Base-by-base conservation (phyloP, 2,888 invertebrate species). In the Sphinx pinastri region DNA sequence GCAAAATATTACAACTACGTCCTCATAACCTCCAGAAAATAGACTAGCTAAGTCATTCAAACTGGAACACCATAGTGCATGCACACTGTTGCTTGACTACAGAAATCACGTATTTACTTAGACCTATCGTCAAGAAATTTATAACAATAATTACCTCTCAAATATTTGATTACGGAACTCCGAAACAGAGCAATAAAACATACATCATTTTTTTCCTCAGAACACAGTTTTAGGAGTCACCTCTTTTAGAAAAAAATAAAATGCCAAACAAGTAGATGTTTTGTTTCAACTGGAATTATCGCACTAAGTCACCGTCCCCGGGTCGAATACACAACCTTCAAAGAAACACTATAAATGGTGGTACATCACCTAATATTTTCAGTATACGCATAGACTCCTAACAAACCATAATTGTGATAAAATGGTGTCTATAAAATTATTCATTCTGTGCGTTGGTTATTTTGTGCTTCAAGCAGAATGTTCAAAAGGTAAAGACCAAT, bases 301-400 rank as follows among this genome's bases (percentile, higher is more conserved):
- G 16, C 0, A 8, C 14, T n/a, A 55, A 25, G 31, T 58, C 13
- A 25, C 13, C 14, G 2, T 3, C 14, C 49, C 13, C 12, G 19
- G 19, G 63, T 49, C 49, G 16, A 8, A 49, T 13, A 19, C 49
- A 47, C 47, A 58, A 63, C 63, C 63, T 49, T 49, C 63, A 63
- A 63, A 47, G 12, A 31, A 59, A 73, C 66, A 63, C 73, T 31
- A 81, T 79, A n/a, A 72, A 80, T 57, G 0, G 70, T 57, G 67
- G 8, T 19, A 19, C 49, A 49, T 63, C 49, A 63, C 19, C 63
- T 19, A 13, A 63, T 19, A 16, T 19, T 19, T 19, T 12, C 49
- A 63, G 63, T 63, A 16, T 6, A 63, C 49, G 1, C 12, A 49
- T 49, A 10, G 49, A 4, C 49, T 19, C 16, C 47, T 6, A 19